These are phyloP conservation scores for Acrocyrtus sp. DNA, from an alignment of 2,888 invertebrate genomes.

Conservation along the genomic window DNA sequence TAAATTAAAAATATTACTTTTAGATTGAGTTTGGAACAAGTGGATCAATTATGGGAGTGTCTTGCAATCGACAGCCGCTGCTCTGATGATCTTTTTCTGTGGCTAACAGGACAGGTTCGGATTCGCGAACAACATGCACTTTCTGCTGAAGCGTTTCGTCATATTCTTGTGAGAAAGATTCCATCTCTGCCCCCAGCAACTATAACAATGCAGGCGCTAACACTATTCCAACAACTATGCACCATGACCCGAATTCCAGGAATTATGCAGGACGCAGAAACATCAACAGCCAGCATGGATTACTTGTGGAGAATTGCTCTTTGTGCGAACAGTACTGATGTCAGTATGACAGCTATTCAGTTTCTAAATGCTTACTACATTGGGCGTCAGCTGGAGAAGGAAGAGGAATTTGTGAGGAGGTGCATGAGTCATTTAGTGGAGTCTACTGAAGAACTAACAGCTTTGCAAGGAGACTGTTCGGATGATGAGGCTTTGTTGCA, in stretches of 20 bases:
- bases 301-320: conserved; percentile 95
- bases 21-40: conserved; percentile 85
- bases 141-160: conserved; percentile 85
- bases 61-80: conserved; percentile 86
- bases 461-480: conserved; percentile 60
- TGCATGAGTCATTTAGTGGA: conserved; percentile 92
- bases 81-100: conserved; percentile 91
- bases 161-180: conserved; percentile 88
- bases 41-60: conserved; percentile 92
- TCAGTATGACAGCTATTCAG: conserved; percentile 94
- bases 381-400: conserved; percentile 88
- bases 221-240: conserved; percentile 90
- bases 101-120: conserved; percentile 92
- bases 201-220: conserved; percentile 91
- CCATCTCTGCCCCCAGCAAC: conserved; percentile 88
- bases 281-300: conserved; percentile 83
- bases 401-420: conserved; percentile 91
- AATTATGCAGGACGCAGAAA: conserved; percentile 68
- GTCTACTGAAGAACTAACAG: conserved; percentile 78
- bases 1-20: too few species aligned
- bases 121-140: conserved; percentile 89
- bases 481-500: conserved; percentile 84
- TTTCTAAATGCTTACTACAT: conserved; percentile 95
- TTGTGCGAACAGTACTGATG: conserved; percentile 90
- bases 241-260: conserved; percentile 76